These are phyloP conservation scores for Xanthostigma xanthostigma DNA, from an alignment of 2,888 invertebrate species.

Conservation along the genomic window DNA sequence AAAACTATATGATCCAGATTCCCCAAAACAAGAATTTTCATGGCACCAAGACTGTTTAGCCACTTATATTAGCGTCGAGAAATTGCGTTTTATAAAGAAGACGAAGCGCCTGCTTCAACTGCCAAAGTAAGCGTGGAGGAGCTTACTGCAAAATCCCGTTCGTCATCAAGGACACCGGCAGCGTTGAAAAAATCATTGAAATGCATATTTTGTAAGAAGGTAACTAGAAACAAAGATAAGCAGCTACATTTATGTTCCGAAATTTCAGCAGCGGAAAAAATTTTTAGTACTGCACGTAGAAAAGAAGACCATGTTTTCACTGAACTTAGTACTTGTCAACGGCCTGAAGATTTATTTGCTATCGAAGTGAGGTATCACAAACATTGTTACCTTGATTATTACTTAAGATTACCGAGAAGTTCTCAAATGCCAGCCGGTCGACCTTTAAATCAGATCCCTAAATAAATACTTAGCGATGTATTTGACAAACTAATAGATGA, in stretches of 20 bases:
- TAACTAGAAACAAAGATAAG: constrained; percentile 12
- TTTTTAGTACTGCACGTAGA: constrained; percentile 8
- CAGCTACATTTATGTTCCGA: constrained; percentile 13
- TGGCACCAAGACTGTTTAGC: constrained; percentile 11
- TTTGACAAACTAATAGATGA: constrained; percentile 15
- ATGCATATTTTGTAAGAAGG: constrained; percentile 11
- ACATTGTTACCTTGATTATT: constrained; percentile 15
- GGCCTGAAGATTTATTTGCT: constrained; percentile 16
- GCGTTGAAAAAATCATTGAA: constrained; percentile 9
- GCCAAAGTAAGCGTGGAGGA: constrained; percentile 1
- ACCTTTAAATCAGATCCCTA: constrained; percentile 12
- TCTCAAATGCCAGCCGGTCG: constrained; percentile 10
- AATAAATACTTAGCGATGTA: constrained; percentile 12
- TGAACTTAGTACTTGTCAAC: constrained; percentile 15
- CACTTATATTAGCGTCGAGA: constrained; percentile 10
- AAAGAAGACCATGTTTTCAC: constrained; percentile 15
- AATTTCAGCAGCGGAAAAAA: constrained; percentile 15
- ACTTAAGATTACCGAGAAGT: constrained; percentile 12
- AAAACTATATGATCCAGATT: constrained; percentile 12
- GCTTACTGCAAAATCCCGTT: constrained; percentile 9
- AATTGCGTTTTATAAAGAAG: constrained; percentile 9
- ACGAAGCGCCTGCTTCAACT: constrained; percentile 6
- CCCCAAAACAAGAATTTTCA: constrained; percentile 8
- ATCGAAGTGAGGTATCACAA: constrained; percentile 17
- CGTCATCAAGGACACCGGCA: constrained; percentile 10